Evolutionary conservation across 2,113 vertebrate genomes (phyloP), one percentile per base, ranked within the genome.

Genomic region (Odontophorus gujanensis): DNA sequence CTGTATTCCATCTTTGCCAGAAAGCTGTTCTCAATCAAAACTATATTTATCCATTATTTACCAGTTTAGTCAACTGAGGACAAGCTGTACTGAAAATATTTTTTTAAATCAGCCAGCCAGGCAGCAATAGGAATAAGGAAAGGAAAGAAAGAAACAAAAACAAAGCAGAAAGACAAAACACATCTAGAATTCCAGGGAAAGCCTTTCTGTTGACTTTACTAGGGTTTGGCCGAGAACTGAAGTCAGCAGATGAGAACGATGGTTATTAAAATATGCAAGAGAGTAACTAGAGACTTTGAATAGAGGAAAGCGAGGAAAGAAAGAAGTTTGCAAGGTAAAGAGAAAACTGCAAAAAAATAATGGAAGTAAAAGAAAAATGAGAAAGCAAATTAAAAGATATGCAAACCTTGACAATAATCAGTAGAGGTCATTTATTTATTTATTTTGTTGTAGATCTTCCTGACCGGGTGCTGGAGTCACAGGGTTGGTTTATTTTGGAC

Each of bases 31-130:
- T 89, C 32, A 95, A 90, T 82, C 68, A 72, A 83, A 95, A 82
- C 89, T 91, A 88, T 84, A 96, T 91, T 95, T 97, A 82, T 95
- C 89, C 38, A 25, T 74, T 95, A 95, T 95, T 95, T 96, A 93
- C 90, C 91, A 85, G 66, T 91, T 96, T 91, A 91, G 92, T 82
- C 55, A 92, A 87, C 69, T 28, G 80, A 83, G 86, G 73, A 95
- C 95, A 95, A 85, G 42, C 85, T 92, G 91, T 90, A 93, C 86
- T 68, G 79, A 92, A 95, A 94, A 92, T 92, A 92, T 83, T 92
- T 96, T 81, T 75, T 91, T 91, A 95, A 94, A 89, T 85, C 62
- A 8, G 67, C 47, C 85, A 90, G 80, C 40, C 74, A 93, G 85
- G 76, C 71, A 86, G 45, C 45, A 58, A 53, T 48, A 94, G 81